Percentiles rank a stretch among this genome's conserved stretches.
These are phyloP conservation scores for Eledona agricola DNA, from an alignment of 2,888 invertebrate species.

Conservation along the genomic window DNA sequence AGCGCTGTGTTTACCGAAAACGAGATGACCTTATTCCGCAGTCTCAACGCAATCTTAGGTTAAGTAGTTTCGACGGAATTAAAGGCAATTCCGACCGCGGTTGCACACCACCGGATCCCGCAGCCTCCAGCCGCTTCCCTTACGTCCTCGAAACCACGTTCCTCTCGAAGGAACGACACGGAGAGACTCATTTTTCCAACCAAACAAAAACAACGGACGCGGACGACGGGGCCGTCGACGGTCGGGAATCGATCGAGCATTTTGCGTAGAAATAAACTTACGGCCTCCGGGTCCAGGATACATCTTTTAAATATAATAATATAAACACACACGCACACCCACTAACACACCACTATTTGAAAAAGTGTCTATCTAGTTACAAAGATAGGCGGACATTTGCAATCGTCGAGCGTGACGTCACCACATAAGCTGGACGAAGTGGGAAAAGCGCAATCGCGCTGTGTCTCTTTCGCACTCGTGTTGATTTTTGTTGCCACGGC, in stretches of 20 bases:
- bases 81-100: slow-evolving; percentile 3
- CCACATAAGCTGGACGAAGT: slow-evolving; percentile 19
- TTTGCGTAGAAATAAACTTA: slow-evolving; percentile 50
- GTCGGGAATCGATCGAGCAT: slow-evolving; percentile 26
- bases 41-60: slow-evolving; percentile 30
- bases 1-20: slow-evolving; percentile 30
- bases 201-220: slow-evolving; percentile 32
- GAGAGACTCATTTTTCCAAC: slow-evolving; percentile 36
- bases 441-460: slow-evolving; percentile 17
- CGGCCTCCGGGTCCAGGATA: slow-evolving; percentile 61
- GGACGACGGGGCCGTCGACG: neutral
- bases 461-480: slow-evolving; percentile 3
- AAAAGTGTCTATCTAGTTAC: slow-evolving; percentile 57
- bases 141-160: slow-evolving; percentile 1
- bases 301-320: slow-evolving; percentile 56
- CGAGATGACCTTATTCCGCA: slow-evolving; percentile 50
- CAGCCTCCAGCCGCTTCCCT: neutral
- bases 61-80: slow-evolving; percentile 27
- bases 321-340: slow-evolving; percentile 59
- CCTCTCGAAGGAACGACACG: slow-evolving; percentile 28
- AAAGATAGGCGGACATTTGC: slow-evolving; percentile 63
- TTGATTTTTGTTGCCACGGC: slow-evolving; percentile 14
- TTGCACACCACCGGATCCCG: neutral
- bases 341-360: slow-evolving; percentile 58
- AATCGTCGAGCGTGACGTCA: slow-evolving; percentile 59